Evolutionary conservation across 2,888 invertebrate species (phyloP), one percentile per base, ranked within the genome.

Genomic region (Xanthorhoe designata): DNA sequence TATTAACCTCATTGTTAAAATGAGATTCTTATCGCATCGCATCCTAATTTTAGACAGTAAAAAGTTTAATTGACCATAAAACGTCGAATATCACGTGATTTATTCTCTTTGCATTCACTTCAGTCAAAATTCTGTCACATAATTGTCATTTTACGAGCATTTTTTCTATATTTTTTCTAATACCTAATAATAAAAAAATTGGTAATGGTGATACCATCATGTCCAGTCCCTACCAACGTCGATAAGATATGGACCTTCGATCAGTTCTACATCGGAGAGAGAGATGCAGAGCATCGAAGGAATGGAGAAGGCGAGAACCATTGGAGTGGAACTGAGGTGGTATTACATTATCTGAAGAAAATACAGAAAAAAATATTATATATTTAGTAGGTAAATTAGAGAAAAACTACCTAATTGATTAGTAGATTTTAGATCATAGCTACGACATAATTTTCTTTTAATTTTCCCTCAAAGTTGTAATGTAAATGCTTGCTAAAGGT

Each of bases 231-330:
- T 4, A 82, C 83, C 0, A 76, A 69, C 15, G 65, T 60, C 1
- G 70, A 81, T 0, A 85, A 84, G 57, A 70, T 54, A 10, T 88
- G 86, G 85, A 74, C 77, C 0, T 89, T 89, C 62, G 54, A 79
- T 1, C 84, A 92, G 68, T 89, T 89, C 72, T 92, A 90, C 53
- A n/a, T 76, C 1, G 92, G 92, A n/a, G 78, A 87, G 3, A 83
- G 71, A 70, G 90, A 91, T 73, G 62, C 79, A 2, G 79, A 87
- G 15, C 64, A 75, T 0, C 75, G 85, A 35, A 84, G 75, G 66
- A 75, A 61, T 66, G 87, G 85, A 0, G 9, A 74, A 1, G 91
- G 88, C 1, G 74, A 76, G 49, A 78, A 88, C 59, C 79, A 86
- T 58, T 92, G 91, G 91, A 77, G 81, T 10, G 88, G 90, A 10